These are phyloP conservation scores for Crotalus horridus DNA, from an alignment of 2,113 vertebrate species.

Conservation along the genomic window DNA sequence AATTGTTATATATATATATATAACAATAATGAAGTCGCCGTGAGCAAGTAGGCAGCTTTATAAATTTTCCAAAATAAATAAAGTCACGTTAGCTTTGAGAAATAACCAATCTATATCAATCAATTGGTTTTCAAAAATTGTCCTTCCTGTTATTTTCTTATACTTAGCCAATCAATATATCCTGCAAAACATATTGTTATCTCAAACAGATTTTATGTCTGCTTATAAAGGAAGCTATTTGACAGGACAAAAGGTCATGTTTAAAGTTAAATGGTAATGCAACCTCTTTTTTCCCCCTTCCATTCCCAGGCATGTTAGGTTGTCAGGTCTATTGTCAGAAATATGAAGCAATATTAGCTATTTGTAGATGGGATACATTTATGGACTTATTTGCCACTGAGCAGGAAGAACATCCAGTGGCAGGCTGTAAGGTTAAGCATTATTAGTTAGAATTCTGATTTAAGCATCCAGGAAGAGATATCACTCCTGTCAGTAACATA, in stretches of 20 bases:
- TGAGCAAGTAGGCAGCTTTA: neutral
- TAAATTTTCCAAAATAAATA: neutral
- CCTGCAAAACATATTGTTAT: neutral
- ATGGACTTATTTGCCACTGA: constrained; percentile 21
- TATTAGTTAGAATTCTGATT: constrained; percentile 29
- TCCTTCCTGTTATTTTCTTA: neutral
- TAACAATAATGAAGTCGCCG: neutral
- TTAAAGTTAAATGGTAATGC: constrained; percentile 48
- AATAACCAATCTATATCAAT: neutral
- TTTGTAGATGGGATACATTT: constrained; percentile 32
- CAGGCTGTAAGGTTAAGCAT: constrained; percentile 22
- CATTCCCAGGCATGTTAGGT: constrained; percentile 22
- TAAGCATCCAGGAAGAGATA: constrained; percentile 15
- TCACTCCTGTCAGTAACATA: constrained; percentile 16
- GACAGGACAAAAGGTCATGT: constrained; percentile 44
- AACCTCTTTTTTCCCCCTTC: constrained; percentile 3
- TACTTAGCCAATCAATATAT: neutral
- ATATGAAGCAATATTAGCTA: constrained; percentile 48
- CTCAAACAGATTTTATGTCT: constrained; percentile 28
- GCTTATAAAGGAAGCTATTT: constrained; percentile 21
- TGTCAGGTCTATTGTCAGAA: constrained; percentile 34
- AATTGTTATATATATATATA: neutral
- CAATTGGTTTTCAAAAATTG: neutral
- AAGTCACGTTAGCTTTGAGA: neutral
- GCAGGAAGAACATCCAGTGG: constrained; percentile 11